Conservation (phyloP, 1,140 invertebrate species). For the Venturia canescens region DNA sequence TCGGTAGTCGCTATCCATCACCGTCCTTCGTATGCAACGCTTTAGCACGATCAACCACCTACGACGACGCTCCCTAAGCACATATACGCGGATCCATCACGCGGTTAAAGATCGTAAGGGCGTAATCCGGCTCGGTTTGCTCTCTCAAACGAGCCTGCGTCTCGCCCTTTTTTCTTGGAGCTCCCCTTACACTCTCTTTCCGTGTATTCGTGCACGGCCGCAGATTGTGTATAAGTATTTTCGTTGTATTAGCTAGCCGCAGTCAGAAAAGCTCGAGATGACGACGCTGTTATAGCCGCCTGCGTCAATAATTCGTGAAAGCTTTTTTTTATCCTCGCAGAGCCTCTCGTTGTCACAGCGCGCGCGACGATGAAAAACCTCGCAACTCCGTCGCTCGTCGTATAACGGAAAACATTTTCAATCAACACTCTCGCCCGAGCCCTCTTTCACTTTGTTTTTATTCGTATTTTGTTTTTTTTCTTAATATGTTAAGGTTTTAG, state of each 20-base stretch:
- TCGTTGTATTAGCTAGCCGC: neutral
- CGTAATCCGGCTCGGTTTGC: neutral
- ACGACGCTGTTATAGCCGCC: neutral
- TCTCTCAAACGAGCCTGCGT: too few species aligned
- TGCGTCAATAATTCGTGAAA: slow-evolving; percentile 4
- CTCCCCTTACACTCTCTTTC: neutral
- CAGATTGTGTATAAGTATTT: neutral
- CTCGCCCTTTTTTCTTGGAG: too few species aligned
- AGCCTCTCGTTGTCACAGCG: neutral
- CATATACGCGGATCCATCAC: neutral
- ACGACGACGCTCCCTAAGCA: neutral
- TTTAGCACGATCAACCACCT: slow-evolving; percentile 9
- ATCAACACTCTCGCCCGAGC: neutral
- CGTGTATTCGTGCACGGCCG: neutral
- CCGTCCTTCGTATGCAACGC: slow-evolving; percentile 34
- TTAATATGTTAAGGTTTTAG: too few species aligned
- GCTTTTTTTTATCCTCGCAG: neutral
- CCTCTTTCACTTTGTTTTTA: neutral
- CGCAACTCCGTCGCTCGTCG: neutral
- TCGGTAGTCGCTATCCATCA: slow-evolving; percentile 26
- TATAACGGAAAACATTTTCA: neutral
- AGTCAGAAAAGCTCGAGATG: neutral
- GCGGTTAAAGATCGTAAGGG: neutral
- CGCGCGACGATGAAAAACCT: neutral
- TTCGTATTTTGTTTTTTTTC: neutral